Percentiles rank a stretch among this genome's conserved stretches.
Conservation (phyloP, 2,797 vertebrate species). For the Ceyx erithaca region DNA sequence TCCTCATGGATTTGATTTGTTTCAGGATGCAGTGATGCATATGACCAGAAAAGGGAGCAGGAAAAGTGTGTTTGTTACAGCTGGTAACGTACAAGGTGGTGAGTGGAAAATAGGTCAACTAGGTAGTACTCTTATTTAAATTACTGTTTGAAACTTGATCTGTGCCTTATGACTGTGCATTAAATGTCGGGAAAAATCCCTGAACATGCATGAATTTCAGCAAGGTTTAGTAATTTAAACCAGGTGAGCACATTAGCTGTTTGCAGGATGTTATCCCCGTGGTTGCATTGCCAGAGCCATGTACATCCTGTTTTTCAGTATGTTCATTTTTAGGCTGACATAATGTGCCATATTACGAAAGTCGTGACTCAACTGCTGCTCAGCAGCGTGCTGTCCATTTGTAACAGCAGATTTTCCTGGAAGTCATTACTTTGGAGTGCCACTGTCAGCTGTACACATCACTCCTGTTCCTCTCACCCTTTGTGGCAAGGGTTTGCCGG, state of each 20-base stretch:
- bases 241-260: background rate
- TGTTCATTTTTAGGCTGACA: background rate
- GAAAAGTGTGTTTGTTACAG: background rate
- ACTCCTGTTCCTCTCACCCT: conserved; percentile 1
- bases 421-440: conserved; percentile 48
- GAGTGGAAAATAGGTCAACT: conserved; percentile 17
- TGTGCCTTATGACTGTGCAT: background rate
- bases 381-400: background rate
- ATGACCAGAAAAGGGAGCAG: background rate
- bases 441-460: conserved; percentile 14
- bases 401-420: conserved; percentile 44
- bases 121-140: background rate
- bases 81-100: background rate
- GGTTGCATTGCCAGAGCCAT: background rate
- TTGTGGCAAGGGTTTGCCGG: background rate
- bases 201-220: background rate
- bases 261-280: background rate
- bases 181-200: background rate
- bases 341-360: conserved; percentile 16
- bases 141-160: background rate
- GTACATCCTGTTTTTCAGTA: background rate
- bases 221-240: background rate
- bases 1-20: background rate
- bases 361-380: conserved; percentile 6
- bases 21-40: background rate